Conservation (phyloP, 2,888 invertebrate species). For the Troilus luridus region DNA sequence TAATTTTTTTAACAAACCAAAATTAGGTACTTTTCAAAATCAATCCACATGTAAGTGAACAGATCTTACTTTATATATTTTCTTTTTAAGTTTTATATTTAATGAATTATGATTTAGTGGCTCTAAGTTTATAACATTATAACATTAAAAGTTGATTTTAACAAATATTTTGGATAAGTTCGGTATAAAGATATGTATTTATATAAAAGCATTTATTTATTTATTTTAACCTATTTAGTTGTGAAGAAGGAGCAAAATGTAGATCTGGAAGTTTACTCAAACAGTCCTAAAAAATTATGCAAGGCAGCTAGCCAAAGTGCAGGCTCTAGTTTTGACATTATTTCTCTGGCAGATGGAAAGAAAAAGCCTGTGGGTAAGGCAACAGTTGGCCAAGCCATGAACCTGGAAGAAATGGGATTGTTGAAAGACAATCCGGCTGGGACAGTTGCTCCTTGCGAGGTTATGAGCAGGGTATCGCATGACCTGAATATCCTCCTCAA, state of each 20-base stretch:
- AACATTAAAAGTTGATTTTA: neutral
- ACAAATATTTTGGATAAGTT: too few relatives aligned
- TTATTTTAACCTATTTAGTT: neutral
- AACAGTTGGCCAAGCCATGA: neutral
- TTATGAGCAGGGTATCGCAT: slow-evolving; percentile 85
- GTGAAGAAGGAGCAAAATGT: slow-evolving; percentile 67
- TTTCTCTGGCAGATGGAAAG: neutral
- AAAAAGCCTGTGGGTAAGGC: neutral
- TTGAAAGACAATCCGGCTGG: neutral
- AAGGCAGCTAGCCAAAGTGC: slow-evolving; percentile 40
- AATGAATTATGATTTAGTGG: neutral
- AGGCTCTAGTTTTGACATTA: neutral
- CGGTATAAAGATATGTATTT: too few relatives aligned
- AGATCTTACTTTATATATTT: neutral
- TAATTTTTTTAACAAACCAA: slow-evolving; percentile 56
- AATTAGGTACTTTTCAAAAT: slow-evolving; percentile 61
- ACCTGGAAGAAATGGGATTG: neutral
- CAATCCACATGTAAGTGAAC: slow-evolving; percentile 54
- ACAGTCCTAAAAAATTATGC: slow-evolving; percentile 70
- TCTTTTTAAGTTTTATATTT: neutral
- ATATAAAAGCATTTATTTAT: neutral
- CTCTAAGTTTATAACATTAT: neutral
- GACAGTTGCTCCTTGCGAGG: slow-evolving; percentile 67
- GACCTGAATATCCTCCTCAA: slow-evolving; percentile 87
- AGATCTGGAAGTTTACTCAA: slow-evolving; percentile 71